phyloP scores from a whole-genome alignment of 2,113 vertebrate genomes.

The Eptesicus fuscus region DNA sequence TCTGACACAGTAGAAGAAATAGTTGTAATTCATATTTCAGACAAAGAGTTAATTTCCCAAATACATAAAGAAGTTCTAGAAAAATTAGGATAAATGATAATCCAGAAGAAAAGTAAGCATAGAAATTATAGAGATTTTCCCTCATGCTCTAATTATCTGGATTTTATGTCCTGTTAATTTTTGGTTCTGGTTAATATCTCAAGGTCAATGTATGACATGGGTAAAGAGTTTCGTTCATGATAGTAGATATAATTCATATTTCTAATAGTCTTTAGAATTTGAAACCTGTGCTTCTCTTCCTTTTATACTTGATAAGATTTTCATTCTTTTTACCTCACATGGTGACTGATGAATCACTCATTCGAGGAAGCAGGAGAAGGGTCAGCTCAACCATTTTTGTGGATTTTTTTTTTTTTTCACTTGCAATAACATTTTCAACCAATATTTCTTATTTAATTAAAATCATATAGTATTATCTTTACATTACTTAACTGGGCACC shows the following conservation, averaged over 20 bases:
- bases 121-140: not conserved
- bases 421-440: conserved; percentile 21
- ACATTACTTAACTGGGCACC: not conserved
- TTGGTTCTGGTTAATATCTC: conserved; percentile 33
- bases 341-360: conserved; percentile 26
- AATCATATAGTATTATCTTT: conserved; percentile 9
- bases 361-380: not conserved
- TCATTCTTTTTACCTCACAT: conserved; percentile 34
- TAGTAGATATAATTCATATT: not conserved
- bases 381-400: not conserved
- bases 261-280: conserved; percentile 30
- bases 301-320: conserved; percentile 50
- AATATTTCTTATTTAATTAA: conserved; percentile 44
- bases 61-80: not conserved
- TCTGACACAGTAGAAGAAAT: not conserved
- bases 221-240: not conserved
- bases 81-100: not conserved
- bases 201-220: conserved; percentile 23
- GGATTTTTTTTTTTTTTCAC: not conserved
- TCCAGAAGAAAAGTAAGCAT: not conserved
- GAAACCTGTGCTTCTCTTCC: conserved; percentile 30
- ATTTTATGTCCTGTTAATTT: conserved; percentile 25
- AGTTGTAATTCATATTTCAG: not conserved
- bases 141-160: not conserved
- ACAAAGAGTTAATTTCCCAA: not conserved